Percentiles rank a stretch among this genome's conserved stretches.
These are phyloP conservation scores for Serrognathus titanus DNA, from an alignment of 2,888 invertebrate species.

Conservation along the genomic window DNA sequence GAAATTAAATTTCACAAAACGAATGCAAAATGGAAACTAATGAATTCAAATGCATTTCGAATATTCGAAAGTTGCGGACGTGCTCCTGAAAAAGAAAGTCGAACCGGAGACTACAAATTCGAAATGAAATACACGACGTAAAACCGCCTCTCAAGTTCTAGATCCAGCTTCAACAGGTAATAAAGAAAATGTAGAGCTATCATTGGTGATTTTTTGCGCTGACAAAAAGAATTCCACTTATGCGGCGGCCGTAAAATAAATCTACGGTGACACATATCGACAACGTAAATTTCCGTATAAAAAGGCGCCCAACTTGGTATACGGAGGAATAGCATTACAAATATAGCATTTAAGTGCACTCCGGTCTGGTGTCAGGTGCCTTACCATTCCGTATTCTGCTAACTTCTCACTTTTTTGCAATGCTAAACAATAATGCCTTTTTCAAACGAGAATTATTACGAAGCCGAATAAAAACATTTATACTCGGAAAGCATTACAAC, in stretches of 20 bases:
- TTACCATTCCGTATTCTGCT: constrained; percentile 19
- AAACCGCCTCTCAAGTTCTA: not conserved
- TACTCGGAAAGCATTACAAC: constrained; percentile 13
- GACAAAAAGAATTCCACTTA: constrained; percentile 16
- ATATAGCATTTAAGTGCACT: constrained; percentile 14
- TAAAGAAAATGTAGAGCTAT: constrained; percentile 10
- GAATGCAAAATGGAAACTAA: too few relatives aligned
- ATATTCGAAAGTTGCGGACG: too few relatives aligned
- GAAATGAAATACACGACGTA: too few relatives aligned
- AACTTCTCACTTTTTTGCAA: constrained; percentile 19
- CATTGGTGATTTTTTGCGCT: constrained; percentile 5
- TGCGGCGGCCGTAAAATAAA: constrained; percentile 17
- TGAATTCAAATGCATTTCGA: too few relatives aligned
- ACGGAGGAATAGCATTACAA: constrained; percentile 16
- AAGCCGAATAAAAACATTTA: constrained; percentile 19
- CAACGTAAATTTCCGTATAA: constrained; percentile 18
- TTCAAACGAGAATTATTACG: constrained; percentile 11
- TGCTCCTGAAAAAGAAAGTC: too few relatives aligned
- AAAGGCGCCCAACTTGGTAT: constrained; percentile 16
- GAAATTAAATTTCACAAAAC: too few relatives aligned
- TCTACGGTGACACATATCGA: constrained; percentile 17
- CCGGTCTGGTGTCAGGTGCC: constrained; percentile 14
- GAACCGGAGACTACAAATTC: too few relatives aligned
- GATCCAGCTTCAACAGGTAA: not conserved
- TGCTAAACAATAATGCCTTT: constrained; percentile 17